Conservation (phyloP, 2,888 invertebrate species). For the Chouioia cunea region DNA sequence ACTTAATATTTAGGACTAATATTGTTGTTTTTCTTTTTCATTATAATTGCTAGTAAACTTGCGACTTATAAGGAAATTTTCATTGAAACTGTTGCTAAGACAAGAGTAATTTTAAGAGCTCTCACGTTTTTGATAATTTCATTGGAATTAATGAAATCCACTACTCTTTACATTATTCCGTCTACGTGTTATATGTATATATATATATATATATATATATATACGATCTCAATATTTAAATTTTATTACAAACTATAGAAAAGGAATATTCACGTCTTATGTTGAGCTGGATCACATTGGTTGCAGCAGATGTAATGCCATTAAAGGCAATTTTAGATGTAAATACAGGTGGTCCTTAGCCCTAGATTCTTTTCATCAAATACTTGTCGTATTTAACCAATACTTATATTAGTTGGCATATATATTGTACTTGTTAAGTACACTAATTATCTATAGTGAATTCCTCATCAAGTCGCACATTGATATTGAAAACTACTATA, state of each 20-base stretch:
- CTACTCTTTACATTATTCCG: conserved; percentile 27
- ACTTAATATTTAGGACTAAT: conserved; percentile 17
- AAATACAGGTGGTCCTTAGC: conserved; percentile 8
- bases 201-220: no score
- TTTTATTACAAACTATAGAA: conserved; percentile 45
- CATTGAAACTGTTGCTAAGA: conserved; percentile 19
- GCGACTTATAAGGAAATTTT: conserved; percentile 6
- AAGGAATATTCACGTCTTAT: conserved; percentile 42
- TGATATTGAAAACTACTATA: not conserved
- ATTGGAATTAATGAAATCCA: conserved; percentile 32
- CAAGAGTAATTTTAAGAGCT: conserved; percentile 25
- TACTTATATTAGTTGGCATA: no score
- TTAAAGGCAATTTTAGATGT: conserved; percentile 19
- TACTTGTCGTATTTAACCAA: no score
- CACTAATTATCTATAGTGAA: no score
- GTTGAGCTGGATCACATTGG: conserved; percentile 43
- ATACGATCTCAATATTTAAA: conserved; percentile 32
- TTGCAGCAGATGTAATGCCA: conserved; percentile 28
- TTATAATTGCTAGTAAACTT: conserved; percentile 33
- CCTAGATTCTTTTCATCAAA: not conserved
- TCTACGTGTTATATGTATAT: conserved; percentile 3
- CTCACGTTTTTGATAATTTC: conserved; percentile 5
- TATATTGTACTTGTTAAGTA: no score
- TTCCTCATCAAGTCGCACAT: no score
- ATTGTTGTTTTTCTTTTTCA: conserved; percentile 14